Evolutionary conservation across 2,113 vertebrate species (phyloP), one percentile per base, ranked within the genome.

Genomic region (Nerophis ophidion): DNA sequence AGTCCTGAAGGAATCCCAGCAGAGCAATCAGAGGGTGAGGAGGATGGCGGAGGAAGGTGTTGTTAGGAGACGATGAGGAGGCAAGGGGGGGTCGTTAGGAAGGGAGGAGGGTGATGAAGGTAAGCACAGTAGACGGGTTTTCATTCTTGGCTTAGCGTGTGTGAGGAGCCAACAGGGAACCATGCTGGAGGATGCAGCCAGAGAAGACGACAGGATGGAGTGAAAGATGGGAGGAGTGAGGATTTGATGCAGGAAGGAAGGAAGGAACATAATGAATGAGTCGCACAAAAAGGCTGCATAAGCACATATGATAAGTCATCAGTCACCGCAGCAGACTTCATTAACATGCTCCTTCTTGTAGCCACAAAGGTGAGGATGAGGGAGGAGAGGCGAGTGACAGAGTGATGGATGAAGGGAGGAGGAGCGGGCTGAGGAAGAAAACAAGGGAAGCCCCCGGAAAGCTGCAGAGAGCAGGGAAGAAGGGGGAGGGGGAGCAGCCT

Each of bases 21-120:
- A 68, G 71, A 68, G 60, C 34, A 69, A 79, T 79, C 75, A 74
- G 36, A 45, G 7, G 6, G 57, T 1, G 5, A 8, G 15, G 57
- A 48, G 45, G 57, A 12, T n/a, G 44, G 7, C 9, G 48, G 19
- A 50, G 7, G 17, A 12, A 16, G 36, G 36, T 6, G 5, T 51
- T 1, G 26, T 51, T 33, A 33, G 17, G 26, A 33, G 19, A 33
- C 10, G 6, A 13, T 10, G 17, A 11, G 8, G 16, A 49, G 48
- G 48, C 48, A 19, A 19, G 48, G 48, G 16, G n/a, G 16, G 7
- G 48, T 17, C 8, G 7, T 48, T n/a, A 17, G 48, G 8, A 8
- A 26, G 26, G 47, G 7, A 16, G n/a, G 47, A 48, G 3, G 48
- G 19, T 3, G 49, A 6, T 51, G 9, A 51, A 33, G 5, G 7